Percentiles rank a stretch among this genome's conserved stretches.
Evolutionary conservation across 2,888 invertebrate species (phyloP).

Genomic region (Ormyrus nitidulus): DNA sequence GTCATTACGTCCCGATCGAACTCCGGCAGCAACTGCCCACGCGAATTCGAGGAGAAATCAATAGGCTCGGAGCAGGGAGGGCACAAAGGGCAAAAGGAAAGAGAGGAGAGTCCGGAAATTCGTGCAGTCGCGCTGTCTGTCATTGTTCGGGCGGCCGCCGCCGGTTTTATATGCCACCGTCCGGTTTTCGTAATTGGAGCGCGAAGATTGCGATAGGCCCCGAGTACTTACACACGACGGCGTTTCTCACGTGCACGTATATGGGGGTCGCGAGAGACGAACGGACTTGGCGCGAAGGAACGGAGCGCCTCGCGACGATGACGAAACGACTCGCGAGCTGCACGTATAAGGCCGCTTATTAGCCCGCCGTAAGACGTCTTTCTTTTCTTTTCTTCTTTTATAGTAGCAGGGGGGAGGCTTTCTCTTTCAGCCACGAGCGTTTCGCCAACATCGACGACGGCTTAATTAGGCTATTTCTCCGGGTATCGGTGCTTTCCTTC

Average conservation of each 20-base stretch:
- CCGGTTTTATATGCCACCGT: not conserved
- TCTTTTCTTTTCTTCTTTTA: not conserved
- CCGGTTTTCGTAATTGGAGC: constrained; percentile 18
- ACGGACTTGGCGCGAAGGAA: not conserved
- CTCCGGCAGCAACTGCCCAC: too few species aligned
- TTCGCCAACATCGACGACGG: too few species aligned
- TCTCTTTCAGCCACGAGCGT: too few species aligned
- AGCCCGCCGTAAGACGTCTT: not conserved
- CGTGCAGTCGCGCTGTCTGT: too few species aligned
- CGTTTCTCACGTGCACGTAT: constrained; percentile 26
- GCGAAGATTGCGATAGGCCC: constrained; percentile 12
- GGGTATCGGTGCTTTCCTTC: too few species aligned
- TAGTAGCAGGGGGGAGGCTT: too few species aligned
- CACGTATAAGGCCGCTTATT: constrained; percentile 8
- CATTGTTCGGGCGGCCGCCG: too few species aligned
- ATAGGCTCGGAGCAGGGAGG: too few species aligned
- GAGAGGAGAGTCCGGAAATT: not conserved
- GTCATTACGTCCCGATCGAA: too few species aligned
- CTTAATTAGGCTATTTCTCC: too few species aligned
- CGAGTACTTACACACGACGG: not conserved
- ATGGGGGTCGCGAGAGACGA: not conserved
- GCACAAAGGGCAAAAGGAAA: too few species aligned
- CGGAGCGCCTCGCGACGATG: not conserved
- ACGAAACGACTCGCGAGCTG: not conserved
- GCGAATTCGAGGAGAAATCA: too few species aligned